A percentile compares a stretch with the other conserved stretches of the same genome.
Conservation (phyloP, 2,113 vertebrate species). For the Conger conger region DNA sequence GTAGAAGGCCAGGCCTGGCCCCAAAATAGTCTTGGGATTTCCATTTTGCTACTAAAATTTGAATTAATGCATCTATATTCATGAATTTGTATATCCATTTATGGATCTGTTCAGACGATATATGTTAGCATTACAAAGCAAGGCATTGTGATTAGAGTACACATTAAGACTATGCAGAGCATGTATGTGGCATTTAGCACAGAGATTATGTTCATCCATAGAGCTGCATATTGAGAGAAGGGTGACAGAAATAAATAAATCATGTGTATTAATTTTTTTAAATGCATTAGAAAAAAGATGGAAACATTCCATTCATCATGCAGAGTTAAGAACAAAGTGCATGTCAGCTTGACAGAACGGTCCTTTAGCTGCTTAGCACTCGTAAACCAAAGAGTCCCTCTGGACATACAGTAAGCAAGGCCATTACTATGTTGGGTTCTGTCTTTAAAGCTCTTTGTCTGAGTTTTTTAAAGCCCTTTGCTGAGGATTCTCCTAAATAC, state of each 20-base stretch:
- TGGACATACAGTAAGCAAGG: not conserved
- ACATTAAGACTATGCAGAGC: not conserved
- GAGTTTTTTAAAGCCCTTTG: too few relatives aligned
- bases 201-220: not conserved
- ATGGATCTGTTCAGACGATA: not conserved
- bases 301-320: not conserved
- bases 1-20: too few relatives aligned
- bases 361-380: not conserved
- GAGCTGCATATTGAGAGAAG: not conserved
- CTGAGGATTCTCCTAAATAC: not conserved
- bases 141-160: not conserved
- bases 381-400: not conserved
- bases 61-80: too few relatives aligned
- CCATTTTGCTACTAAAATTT: too few relatives aligned
- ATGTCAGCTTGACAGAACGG: not conserved
- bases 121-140: not conserved
- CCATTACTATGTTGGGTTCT: not conserved
- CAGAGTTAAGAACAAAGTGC: not conserved
- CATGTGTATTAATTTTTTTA: too few relatives aligned
- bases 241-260: too few relatives aligned
- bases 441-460: not conserved
- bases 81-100: too few relatives aligned
- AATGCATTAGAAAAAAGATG: not conserved
- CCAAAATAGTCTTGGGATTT: too few relatives aligned
- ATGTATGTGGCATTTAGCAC: too few relatives aligned